Percentiles rank a stretch among this genome's conserved stretches.
phyloP scores from a whole-genome alignment of 2,797 vertebrate genomes.

The Protonibea diacanthus region DNA sequence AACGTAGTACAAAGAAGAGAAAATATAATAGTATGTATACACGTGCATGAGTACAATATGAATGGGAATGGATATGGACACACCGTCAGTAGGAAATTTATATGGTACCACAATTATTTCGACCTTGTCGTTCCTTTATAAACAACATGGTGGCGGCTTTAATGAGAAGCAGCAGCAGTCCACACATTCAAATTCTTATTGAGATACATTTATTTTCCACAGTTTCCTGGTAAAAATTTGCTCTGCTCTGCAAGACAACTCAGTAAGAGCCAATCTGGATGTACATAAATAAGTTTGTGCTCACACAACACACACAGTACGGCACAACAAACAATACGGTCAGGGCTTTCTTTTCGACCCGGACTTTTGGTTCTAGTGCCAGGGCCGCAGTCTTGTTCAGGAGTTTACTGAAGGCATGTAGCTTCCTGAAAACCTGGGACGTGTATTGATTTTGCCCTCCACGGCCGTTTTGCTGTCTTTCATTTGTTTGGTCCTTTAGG shows the following conservation, averaged over 20 bases:
- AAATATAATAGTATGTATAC: no score
- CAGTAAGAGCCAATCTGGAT: conserved; percentile 2
- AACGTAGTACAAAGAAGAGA: background rate
- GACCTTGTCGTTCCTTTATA: conserved; percentile 1
- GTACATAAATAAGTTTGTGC: conserved; percentile 17
- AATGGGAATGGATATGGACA: background rate
- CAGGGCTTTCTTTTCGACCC: conserved; percentile 2
- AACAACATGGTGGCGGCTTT: conserved; percentile 13
- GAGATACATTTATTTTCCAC: conserved; percentile 1
- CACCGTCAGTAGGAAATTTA: background rate
- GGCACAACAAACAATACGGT: conserved; percentile 10
- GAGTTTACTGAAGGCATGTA: conserved; percentile 13
- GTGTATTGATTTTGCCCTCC: conserved; percentile 42
- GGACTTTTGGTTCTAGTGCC: background rate
- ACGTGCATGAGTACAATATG: background rate
- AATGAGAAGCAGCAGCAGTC: conserved; percentile 2
- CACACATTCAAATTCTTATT: background rate
- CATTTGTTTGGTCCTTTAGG: background rate
- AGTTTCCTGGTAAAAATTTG: conserved; percentile 4
- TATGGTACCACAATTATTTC: background rate
- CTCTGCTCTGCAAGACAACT: conserved; percentile 10
- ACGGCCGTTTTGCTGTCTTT: conserved; percentile 3
- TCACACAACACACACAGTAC: background rate
- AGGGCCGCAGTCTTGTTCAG: conserved; percentile 10
- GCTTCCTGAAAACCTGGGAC: conserved; percentile 24